Evolutionary conservation across 2,797 vertebrate species (phyloP).

Genomic region (Macropodus opercularis): DNA sequence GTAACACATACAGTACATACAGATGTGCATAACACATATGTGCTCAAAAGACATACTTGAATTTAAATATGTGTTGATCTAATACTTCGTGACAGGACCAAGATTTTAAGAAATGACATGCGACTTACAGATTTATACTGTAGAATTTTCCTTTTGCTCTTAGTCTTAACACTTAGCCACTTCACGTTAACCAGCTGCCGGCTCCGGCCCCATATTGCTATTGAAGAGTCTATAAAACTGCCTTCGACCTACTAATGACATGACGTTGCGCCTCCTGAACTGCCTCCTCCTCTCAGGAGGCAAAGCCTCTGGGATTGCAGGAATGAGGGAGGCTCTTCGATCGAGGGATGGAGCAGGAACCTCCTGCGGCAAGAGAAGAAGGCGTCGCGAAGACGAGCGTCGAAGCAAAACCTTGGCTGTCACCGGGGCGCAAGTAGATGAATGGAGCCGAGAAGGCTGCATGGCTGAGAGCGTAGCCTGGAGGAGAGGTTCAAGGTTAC

Average conservation of each 20-base stretch:
- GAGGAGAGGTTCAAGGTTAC: too few species aligned
- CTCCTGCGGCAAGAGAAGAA: conserved; percentile 71
- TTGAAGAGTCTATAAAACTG: too few species aligned
- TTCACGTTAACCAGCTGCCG: too few species aligned
- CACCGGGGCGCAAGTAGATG: conserved; percentile 70
- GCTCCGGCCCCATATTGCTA: too few species aligned
- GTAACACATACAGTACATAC: conserved; percentile 32
- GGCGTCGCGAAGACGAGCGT: conserved; percentile 67
- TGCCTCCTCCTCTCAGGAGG: conserved; percentile 71
- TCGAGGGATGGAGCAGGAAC: conserved; percentile 42
- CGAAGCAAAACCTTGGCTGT: conserved; percentile 80
- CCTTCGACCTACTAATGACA: conserved; percentile 80
- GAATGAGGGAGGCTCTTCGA: conserved; percentile 63
- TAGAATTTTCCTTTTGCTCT: too few species aligned
- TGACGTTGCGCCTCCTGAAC: conserved; percentile 84
- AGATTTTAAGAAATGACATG: too few species aligned
- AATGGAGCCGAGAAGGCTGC: conserved; percentile 78
- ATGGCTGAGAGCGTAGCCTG: conserved; percentile 83
- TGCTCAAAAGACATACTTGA: too few species aligned
- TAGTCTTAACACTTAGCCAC: too few species aligned
- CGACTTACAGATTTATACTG: too few species aligned
- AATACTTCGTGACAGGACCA: too few species aligned
- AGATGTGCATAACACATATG: too few species aligned
- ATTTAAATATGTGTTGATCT: too few species aligned
- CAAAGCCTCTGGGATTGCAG: conserved; percentile 80